Base-by-base conservation (phyloP, 2,797 vertebrate species). In the Sebastes itinus region DNA sequence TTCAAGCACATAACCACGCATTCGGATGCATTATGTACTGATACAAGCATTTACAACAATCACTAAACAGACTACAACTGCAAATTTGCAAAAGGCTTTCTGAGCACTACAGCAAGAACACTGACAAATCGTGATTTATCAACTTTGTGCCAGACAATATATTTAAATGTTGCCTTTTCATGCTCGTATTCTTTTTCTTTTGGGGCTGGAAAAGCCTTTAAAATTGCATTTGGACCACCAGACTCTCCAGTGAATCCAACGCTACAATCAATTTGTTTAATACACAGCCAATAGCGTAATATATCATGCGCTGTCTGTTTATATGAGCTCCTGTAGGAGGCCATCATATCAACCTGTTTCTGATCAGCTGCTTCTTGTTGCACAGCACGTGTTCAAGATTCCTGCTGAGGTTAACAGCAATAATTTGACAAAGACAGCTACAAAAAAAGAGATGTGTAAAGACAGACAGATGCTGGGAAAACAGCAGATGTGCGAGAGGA, bases 401-500 rank as follows among this genome's bases (percentile, higher is more conserved):
- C 33, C 9, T 4, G 7, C 35, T 33, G 60, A 54, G 22, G 68
- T 42, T 75, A 4, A 32, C 16, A 33, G 58, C 20, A 52, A 32
- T 14, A 16, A 54, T 52, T 2, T 23, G 54, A 59, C n/a, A 20
- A 64, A 68, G 20, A 64, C 16, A 18, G n/a, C 49, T 13, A 38
- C 1, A n/a, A 42, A 68, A 73, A 68, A 73, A 38, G 52, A 77
- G 58, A 64, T 18, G 3, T 27, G 59, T 11, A 30, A 32, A 78
- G 30, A 75, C 25, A 66, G 55, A 63, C 23, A n/a, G 62, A 65
- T 22, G 5, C 1, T 23, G 20, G 56, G 59, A 78, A 77, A 82
- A 69, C 18, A 63, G 28, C 61, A 83, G 56, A 81, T 69, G 64
- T 83, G 58, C 27, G 32, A 77, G 54, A 60, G 46, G 71, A 75